Conservation (phyloP, 2,888 invertebrate genomes). For the Lepidonotus clava region DNA sequence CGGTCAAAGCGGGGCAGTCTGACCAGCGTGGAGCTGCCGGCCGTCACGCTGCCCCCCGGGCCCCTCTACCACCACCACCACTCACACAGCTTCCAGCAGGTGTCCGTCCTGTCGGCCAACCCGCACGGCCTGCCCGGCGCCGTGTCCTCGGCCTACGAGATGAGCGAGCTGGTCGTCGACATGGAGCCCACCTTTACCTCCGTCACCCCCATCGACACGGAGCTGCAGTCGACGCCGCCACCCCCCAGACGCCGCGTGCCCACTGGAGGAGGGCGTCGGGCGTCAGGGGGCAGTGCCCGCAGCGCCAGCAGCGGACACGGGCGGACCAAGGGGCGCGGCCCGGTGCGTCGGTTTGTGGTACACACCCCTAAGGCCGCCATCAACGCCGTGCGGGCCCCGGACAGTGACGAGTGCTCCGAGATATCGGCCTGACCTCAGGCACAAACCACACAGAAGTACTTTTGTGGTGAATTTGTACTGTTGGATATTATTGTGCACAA, state of each 20-base stretch:
- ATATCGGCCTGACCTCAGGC: conserved; percentile 42
- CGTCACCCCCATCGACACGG: conserved; percentile 29
- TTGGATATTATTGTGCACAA: no score
- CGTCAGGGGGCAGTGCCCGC: conserved; percentile 8
- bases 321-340: not conserved
- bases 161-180: not conserved
- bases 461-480: no score
- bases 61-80: not conserved
- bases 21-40: conserved; percentile 34
- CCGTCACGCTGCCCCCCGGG: conserved; percentile 2
- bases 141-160: not conserved
- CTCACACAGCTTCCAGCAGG: not conserved
- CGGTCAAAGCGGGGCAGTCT: conserved; percentile 13
- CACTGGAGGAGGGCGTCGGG: conserved; percentile 9
- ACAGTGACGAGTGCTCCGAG: conserved; percentile 31
- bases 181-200: conserved; percentile 37
- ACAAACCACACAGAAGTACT: no score
- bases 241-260: not conserved
- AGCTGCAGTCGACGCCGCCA: conserved; percentile 26
- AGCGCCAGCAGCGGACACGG: not conserved
- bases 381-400: not conserved
- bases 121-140: conserved; percentile 9
- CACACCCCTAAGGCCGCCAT: not conserved
- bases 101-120: not conserved
- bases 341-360: not conserved